Evolutionary conservation across 2,113 vertebrate genomes (phyloP).

Genomic region (Tetraodon nigroviridis): DNA sequence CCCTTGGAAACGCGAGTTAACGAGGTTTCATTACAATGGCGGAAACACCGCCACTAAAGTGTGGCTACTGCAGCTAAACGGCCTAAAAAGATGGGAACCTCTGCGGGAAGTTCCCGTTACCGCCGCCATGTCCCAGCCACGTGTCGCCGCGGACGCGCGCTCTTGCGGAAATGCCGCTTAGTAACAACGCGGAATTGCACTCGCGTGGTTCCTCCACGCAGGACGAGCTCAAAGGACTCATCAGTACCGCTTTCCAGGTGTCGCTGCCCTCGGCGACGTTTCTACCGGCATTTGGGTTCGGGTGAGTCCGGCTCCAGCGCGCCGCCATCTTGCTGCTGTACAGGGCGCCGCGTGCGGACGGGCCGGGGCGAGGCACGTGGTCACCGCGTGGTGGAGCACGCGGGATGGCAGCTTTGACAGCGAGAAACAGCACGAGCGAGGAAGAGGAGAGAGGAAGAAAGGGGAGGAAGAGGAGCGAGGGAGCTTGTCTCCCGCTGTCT

Average conservation of each 20-base stretch:
- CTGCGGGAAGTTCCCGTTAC: not conserved
- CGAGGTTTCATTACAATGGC: not conserved
- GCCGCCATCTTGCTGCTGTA: slow-evolving; percentile 75
- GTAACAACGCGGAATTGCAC: not conserved
- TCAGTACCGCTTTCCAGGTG: slow-evolving; percentile 44
- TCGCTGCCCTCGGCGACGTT: slow-evolving; percentile 24
- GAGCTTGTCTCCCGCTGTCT: too few species aligned
- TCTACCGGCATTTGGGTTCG: slow-evolving; percentile 56
- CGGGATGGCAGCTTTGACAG: slow-evolving; percentile 12
- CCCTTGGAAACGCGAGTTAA: too few species aligned
- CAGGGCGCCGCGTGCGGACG: slow-evolving; percentile 56
- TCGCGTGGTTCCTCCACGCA: not conserved
- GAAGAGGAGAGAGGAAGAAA: too few species aligned
- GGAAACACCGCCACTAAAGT: not conserved
- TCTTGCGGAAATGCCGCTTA: not conserved
- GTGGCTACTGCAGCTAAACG: not conserved
- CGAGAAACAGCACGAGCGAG: too few species aligned
- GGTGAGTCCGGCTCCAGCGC: slow-evolving; percentile 58
- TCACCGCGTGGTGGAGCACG: slow-evolving; percentile 9
- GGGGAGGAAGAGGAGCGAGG: too few species aligned
- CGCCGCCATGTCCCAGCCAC: slow-evolving; percentile 36
- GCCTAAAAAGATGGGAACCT: not conserved
- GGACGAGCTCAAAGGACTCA: not conserved
- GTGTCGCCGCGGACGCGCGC: slow-evolving; percentile 55
- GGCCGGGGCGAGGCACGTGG: slow-evolving; percentile 61